These are phyloP conservation scores for Diadema setosum DNA, from an alignment of 35 echinoderm and acorn worm genomes.

Conservation along the genomic window DNA sequence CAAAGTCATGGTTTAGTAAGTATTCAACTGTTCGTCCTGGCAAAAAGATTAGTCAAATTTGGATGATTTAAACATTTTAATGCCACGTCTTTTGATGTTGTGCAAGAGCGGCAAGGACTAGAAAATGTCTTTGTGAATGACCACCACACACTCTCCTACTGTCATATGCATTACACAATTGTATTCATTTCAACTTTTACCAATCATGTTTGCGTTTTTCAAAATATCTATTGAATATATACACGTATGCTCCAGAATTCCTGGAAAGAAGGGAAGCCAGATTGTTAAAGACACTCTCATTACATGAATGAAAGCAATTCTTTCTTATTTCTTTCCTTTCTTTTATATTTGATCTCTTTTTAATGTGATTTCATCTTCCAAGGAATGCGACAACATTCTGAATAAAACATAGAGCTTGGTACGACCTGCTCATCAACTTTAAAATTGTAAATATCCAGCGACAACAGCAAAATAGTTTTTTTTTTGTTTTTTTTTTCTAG, in stretches of 20 bases:
- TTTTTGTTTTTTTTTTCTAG: too few relatives aligned
- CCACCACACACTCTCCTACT: background rate
- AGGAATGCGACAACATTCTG: background rate
- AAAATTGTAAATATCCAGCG: conserved; percentile 32
- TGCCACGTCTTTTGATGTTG: background rate
- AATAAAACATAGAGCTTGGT: background rate
- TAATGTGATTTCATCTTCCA: background rate
- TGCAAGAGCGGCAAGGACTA: background rate
- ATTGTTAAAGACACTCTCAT: background rate
- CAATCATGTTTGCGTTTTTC: too few relatives aligned
- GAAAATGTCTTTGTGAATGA: background rate
- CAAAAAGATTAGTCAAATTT: too few relatives aligned
- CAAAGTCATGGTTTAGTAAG: background rate
- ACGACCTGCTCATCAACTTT: conserved; percentile 6
- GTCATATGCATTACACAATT: too few relatives aligned
- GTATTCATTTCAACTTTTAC: too few relatives aligned
- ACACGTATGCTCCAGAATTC: background rate
- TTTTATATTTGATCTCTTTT: background rate
- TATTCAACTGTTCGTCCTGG: too few relatives aligned
- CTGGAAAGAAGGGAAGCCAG: background rate
- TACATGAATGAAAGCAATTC: background rate
- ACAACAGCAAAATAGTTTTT: conserved; percentile 48
- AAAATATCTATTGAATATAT: too few relatives aligned
- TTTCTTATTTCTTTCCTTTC: background rate
- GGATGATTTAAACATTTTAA: background rate